Evolutionary conservation across 2,113 vertebrate genomes (phyloP).

Genomic region (Pteruthius melanotis): DNA sequence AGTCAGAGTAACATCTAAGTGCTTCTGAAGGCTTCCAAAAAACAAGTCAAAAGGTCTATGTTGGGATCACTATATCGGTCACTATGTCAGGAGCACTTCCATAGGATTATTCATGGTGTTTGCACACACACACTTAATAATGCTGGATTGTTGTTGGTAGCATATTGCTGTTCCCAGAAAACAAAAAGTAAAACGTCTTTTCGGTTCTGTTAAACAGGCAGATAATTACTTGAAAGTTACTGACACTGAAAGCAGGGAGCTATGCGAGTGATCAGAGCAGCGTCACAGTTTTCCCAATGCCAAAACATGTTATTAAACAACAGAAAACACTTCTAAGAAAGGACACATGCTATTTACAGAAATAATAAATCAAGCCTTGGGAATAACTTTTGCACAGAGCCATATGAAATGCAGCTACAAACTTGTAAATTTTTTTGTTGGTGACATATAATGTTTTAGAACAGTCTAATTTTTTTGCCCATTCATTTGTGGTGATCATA

Average conservation of each 20-base stretch:
- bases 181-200: not conserved
- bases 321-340: constrained; percentile 38
- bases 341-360: not conserved
- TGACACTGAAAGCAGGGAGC: not conserved
- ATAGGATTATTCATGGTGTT: not conserved
- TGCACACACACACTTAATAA: not conserved
- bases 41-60: not conserved
- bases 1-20: not conserved
- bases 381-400: not conserved
- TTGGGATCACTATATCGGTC: accelerated
- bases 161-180: constrained; percentile 5
- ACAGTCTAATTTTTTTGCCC: not conserved
- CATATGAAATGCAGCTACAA: constrained; percentile 1
- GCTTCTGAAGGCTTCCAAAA: not conserved
- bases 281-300: not conserved
- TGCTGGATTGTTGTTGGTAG: not conserved
- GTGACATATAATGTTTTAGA: not conserved
- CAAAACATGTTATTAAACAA: constrained; percentile 26
- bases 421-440: not conserved
- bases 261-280: not conserved
- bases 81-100: not conserved
- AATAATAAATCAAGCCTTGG: not conserved
- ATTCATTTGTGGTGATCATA: not conserved
- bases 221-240: not conserved
- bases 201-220: not conserved